phyloP scores from a whole-genome alignment of 1,140 invertebrate genomes.

The Phocides pigmalion region DNA sequence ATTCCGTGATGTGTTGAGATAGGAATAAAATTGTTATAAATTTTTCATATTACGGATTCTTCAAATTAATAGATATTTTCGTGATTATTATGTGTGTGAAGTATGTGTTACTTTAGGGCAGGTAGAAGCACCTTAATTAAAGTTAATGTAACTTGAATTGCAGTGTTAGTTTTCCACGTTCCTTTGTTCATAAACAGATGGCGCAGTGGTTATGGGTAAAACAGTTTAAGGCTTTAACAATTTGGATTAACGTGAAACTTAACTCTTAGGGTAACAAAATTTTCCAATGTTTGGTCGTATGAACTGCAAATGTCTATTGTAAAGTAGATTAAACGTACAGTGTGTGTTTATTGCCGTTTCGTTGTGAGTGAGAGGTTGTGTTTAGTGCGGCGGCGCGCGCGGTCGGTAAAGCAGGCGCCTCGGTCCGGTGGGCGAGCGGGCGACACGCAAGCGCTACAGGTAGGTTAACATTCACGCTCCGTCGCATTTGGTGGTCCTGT shows the following conservation, averaged over 20 bases:
- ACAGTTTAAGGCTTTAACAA: constrained; percentile 60
- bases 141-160: background rate
- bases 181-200: constrained; percentile 48
- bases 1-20: background rate
- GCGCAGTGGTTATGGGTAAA: constrained; percentile 48
- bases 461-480: constrained; percentile 80
- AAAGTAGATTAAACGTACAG: background rate
- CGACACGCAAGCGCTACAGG: constrained; percentile 81
- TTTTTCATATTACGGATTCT: background rate
- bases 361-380: constrained; percentile 46
- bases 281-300: background rate
- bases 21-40: background rate
- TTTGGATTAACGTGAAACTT: constrained; percentile 20
- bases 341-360: constrained; percentile 15
- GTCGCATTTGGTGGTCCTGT: constrained; percentile 73
- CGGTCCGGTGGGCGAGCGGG: constrained; percentile 58
- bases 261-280: background rate
- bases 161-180: background rate
- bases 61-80: too few relatives aligned
- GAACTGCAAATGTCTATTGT: background rate
- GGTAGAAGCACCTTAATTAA: background rate
- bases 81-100: too few relatives aligned
- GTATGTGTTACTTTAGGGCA: too few relatives aligned
- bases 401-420: constrained; percentile 69
- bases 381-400: constrained; percentile 54